These are phyloP conservation scores for Momotus momota DNA, from an alignment of 2,797 vertebrate species.

Conservation along the genomic window DNA sequence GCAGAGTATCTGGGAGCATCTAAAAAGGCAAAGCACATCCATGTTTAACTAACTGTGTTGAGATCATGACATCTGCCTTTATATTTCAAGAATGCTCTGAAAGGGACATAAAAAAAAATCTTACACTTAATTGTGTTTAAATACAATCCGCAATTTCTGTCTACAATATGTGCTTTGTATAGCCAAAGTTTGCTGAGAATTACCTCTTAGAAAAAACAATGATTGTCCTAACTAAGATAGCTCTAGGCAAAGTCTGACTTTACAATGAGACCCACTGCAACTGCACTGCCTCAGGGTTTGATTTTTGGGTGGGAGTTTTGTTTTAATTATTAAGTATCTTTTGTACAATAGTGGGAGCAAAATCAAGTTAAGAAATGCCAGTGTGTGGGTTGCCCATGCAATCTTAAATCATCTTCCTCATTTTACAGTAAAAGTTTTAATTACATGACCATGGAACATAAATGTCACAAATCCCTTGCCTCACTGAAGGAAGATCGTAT, in stretches of 20 bases:
- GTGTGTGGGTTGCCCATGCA: not conserved
- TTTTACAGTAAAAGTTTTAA: conserved; percentile 23
- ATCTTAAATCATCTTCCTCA: not conserved
- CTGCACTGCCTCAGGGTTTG: not conserved
- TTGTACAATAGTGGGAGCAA: conserved; percentile 50
- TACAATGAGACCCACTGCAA: conserved; percentile 12
- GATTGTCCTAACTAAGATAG: not conserved
- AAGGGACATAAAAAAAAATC: not conserved
- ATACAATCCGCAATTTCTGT: not conserved
- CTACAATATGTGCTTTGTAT: not conserved
- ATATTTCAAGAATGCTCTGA: not conserved
- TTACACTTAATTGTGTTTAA: not conserved
- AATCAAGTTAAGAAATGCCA: not conserved
- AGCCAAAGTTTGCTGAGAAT: not conserved
- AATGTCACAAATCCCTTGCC: not conserved
- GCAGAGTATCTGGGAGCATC: not conserved
- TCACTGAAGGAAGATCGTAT: not conserved
- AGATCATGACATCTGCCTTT: not conserved
- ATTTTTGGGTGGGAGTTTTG: not conserved
- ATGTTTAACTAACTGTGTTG: not conserved
- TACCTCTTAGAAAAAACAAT: conserved; percentile 7
- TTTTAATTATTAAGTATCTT: conserved; percentile 12
- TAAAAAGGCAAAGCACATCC: not conserved
- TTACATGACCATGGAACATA: not conserved
- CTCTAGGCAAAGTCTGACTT: not conserved